These are phyloP conservation scores for Julus scanicus DNA, from an alignment of 2,888 invertebrate genomes.

Conservation along the genomic window DNA sequence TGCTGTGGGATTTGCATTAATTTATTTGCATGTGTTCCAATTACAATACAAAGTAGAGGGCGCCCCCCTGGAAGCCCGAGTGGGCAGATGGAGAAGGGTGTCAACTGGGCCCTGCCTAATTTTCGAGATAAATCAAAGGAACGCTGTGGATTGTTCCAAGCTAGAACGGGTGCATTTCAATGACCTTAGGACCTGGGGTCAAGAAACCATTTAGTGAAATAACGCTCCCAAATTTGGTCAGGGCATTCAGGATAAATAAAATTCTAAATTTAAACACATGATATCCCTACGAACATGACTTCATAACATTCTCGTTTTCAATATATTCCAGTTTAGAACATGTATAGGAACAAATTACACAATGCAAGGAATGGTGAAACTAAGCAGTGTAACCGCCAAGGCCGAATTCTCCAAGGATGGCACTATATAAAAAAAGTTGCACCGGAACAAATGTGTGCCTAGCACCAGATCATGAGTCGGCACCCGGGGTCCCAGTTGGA, in stretches of 20 bases:
- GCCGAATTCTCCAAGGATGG: no score
- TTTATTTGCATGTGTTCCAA: conserved; percentile 42
- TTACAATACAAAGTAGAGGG: conserved; percentile 28
- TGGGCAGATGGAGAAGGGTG: conserved; percentile 30
- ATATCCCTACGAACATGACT: no score
- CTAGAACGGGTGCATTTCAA: not conserved
- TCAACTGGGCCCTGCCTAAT: conserved; percentile 35
- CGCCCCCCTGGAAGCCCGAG: conserved; percentile 4
- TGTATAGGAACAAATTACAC: no score
- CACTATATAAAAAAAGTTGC: no score
- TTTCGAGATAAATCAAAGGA: conserved; percentile 13
- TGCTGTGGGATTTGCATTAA: conserved; percentile 32
- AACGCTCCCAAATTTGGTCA: not conserved
- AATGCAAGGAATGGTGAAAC: no score
- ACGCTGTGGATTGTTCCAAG: not conserved
- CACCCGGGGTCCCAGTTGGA: not conserved
- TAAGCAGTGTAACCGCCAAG: no score
- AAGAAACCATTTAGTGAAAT: not conserved
- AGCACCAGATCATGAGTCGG: not conserved
- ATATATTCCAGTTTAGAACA: no score
- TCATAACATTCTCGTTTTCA: no score
- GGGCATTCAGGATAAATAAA: not conserved
- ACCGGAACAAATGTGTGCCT: not conserved
- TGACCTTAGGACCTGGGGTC: not conserved
- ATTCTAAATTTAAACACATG: not conserved